Conservation (phyloP, 1,140 invertebrate genomes). For the Trichonephila clavipes region DNA sequence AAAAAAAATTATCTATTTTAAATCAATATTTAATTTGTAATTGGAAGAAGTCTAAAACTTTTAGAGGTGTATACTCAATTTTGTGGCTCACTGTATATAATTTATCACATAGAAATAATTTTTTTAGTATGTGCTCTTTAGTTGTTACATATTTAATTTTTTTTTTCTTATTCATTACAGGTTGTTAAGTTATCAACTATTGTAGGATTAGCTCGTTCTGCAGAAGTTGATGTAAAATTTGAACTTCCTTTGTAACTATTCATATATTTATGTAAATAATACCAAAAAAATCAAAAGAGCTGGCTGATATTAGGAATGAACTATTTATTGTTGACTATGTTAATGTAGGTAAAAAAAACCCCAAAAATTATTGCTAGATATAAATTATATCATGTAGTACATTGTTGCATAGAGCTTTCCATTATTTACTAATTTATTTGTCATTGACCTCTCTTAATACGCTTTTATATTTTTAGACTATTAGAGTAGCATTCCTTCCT, state of each 20-base stretch:
- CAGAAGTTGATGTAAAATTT: conserved; percentile 97
- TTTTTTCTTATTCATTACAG: conserved; percentile 78
- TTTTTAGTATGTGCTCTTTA: no score
- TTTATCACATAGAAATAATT: no score
- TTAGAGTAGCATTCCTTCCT: background rate
- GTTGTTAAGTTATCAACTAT: conserved; percentile 96
- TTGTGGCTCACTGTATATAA: no score
- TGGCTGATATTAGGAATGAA: background rate
- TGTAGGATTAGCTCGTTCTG: conserved; percentile 93
- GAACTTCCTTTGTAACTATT: conserved; percentile 90
- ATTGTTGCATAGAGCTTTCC: conserved; percentile 26
- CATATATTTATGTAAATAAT: conserved; percentile 54
- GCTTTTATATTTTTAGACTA: background rate
- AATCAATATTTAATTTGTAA: no score
- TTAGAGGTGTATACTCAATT: no score
- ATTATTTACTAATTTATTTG: conserved; percentile 50
- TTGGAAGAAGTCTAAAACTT: no score
- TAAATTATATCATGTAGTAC: conserved; percentile 30
- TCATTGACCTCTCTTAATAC: conserved; percentile 6
- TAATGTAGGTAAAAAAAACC: background rate
- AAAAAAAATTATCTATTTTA: no score
- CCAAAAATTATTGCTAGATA: conserved; percentile 52
- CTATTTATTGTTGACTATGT: conserved; percentile 47
- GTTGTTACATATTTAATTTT: background rate
- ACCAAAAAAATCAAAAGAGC: conserved; percentile 46